phyloP scores from a whole-genome alignment of 2,888 invertebrate species.

The Proisotoma minuta region DNA sequence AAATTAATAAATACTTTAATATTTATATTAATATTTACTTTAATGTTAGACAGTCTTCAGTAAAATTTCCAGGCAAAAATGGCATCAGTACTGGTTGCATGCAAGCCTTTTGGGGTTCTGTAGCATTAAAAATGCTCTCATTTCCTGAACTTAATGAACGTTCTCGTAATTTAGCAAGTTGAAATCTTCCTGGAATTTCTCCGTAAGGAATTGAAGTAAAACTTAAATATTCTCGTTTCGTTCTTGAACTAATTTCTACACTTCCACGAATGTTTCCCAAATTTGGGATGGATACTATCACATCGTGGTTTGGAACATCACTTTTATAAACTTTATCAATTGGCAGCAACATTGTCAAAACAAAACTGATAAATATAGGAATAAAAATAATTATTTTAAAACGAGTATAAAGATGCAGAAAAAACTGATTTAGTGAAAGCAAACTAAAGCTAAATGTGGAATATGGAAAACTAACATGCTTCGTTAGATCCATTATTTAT shows the following conservation, averaged over 20 bases:
- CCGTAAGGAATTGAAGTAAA: slow-evolving; percentile 20
- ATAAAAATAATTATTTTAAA: too few species aligned
- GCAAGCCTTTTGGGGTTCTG: slow-evolving; percentile 2
- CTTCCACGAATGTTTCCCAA: slow-evolving; percentile 14
- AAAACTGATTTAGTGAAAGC: too few species aligned
- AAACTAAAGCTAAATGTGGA: too few species aligned
- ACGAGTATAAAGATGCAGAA: too few species aligned
- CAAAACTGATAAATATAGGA: too few species aligned
- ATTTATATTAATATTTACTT: too few species aligned
- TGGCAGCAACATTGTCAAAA: too few species aligned
- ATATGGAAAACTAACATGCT: too few species aligned
- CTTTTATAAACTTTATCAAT: too few species aligned
- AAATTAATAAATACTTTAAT: too few species aligned
- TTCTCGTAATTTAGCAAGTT: not conserved
- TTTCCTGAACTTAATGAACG: not conserved
- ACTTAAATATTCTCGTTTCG: slow-evolving; percentile 3
- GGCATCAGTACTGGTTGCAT: not conserved
- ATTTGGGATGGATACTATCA: not conserved
- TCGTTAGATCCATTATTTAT: too few species aligned
- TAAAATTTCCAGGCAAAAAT: not conserved
- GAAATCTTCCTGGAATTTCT: slow-evolving; percentile 6
- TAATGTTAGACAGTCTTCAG: slow-evolving; percentile 78
- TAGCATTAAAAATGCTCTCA: slow-evolving; percentile 15
- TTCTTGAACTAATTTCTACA: not conserved
- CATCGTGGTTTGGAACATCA: not conserved